Conservation (phyloP, 2,797 vertebrate genomes). For the Fistularia commersonii region DNA sequence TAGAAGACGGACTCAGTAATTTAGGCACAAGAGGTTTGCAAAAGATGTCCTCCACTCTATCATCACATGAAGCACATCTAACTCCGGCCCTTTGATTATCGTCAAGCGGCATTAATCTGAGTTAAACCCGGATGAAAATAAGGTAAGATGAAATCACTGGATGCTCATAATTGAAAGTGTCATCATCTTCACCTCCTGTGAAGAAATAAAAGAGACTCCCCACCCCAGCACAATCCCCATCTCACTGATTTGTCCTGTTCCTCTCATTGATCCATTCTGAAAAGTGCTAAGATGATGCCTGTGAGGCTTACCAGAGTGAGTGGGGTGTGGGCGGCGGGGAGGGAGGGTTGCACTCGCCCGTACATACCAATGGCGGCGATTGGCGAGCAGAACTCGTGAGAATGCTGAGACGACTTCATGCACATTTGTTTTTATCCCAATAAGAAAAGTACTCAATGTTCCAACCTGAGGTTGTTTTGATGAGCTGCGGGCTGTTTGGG, state of each 20-base stretch:
- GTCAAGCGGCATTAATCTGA: no score
- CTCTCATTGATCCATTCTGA: constrained; percentile 31
- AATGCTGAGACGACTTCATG: constrained; percentile 49
- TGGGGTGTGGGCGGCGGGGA: neutral
- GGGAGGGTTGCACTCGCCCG: constrained; percentile 7
- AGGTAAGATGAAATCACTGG: no score
- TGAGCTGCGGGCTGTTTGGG: constrained; percentile 44
- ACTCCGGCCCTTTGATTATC: no score
- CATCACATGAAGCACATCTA: constrained; percentile 12
- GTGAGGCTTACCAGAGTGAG: constrained; percentile 26
- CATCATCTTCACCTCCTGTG: no score
- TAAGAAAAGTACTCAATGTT: constrained; percentile 26
- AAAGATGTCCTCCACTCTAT: constrained; percentile 32
- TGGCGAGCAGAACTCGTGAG: constrained; percentile 20
- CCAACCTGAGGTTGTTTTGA: constrained; percentile 44
- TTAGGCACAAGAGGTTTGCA: constrained; percentile 30
- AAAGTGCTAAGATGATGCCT: constrained; percentile 53
- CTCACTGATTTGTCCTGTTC: neutral
- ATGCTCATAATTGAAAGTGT: no score
- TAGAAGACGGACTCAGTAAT: constrained; percentile 22
- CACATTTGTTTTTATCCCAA: constrained; percentile 18
- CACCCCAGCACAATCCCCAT: neutral
- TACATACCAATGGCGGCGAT: constrained; percentile 62
- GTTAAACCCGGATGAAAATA: no score
- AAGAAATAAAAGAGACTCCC: neutral